Evolutionary conservation across 2,888 invertebrate species (phyloP), one percentile per base, ranked within the genome.

Genomic region (Pseudeuparius sepicola): DNA sequence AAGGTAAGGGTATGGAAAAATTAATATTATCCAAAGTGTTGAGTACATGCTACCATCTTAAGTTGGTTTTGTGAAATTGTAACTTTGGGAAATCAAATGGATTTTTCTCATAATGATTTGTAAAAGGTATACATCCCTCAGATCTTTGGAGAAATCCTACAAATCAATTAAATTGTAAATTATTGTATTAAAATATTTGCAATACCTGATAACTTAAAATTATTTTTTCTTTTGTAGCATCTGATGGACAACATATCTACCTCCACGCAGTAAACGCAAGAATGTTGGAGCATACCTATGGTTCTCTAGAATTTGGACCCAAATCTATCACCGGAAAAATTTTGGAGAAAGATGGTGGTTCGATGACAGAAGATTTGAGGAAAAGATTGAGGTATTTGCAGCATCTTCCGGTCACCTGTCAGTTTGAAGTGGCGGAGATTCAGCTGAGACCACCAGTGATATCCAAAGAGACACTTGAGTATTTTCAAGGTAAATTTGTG

Each of bases 221-320:
- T 30, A 13, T 24, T 34, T 18, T 27, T 24, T n/a, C n/a, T n/a
- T 60, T 66, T 64, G 47, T 61, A 85, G 90, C 89, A 45, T 72
- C 73, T 25, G 90, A 92, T 60, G 94, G 94, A 0, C 93, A 93
- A 60, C 86, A 90, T 58, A 75, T 94, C 34, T 97, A 87, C 61
- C 66, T 96, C 41, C 86, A 93, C 61, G 81, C 87, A 9, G 63
- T 96, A 50, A 96, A 96, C 60, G 82, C 87, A 5, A 81, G 84
- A 40, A 85, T 94, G 75, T 61, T 97, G 49, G 83, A 86, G 53
- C 75, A 78, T 37, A 80, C 86, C 37, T 93, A 89, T 66, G 90
- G 89, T 4, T 72, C 74, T 4, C 64, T 94, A 38, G 81, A 84
- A 37, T 67, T 75, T 34, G 82, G 85, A 34, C 94, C 96, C 24